phyloP scores from a whole-genome alignment of 2,888 invertebrate species.

The Lucinisca nassula region DNA sequence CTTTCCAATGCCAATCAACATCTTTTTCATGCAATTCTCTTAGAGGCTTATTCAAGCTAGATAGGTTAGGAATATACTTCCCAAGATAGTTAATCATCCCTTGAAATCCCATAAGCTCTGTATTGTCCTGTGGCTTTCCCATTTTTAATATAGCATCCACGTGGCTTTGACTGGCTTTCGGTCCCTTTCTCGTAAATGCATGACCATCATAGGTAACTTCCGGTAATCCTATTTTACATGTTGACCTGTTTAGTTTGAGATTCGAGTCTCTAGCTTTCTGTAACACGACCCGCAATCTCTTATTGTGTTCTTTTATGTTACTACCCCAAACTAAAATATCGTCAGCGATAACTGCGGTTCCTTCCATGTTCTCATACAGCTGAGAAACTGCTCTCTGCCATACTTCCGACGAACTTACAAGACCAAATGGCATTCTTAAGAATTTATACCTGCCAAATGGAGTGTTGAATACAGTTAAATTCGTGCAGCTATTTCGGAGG shows the following conservation, averaged over 20 bases:
- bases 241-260: constrained; percentile 31
- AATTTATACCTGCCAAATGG: constrained; percentile 54
- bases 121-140: constrained; percentile 52
- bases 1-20: constrained; percentile 45
- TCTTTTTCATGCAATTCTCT: constrained; percentile 34
- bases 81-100: constrained; percentile 73
- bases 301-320: constrained; percentile 38
- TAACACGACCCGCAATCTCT: constrained; percentile 28
- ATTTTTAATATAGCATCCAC: constrained; percentile 56
- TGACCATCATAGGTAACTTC: constrained; percentile 64
- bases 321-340: constrained; percentile 53
- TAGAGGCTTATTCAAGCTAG: constrained; percentile 39
- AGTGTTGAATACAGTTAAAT: constrained; percentile 47
- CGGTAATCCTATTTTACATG: constrained; percentile 25
- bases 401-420: constrained; percentile 39
- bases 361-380: constrained; percentile 31
- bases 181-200: constrained; percentile 33
- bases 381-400: constrained; percentile 45
- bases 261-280: constrained; percentile 28
- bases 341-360: constrained; percentile 43
- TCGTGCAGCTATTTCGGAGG: constrained; percentile 29
- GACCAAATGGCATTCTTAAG: constrained; percentile 28
- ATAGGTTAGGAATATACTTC: constrained; percentile 60
- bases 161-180: constrained; percentile 61
- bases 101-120: constrained; percentile 53